These are phyloP conservation scores for Andrena minutula DNA, from an alignment of 2,888 invertebrate genomes.

Conservation along the genomic window DNA sequence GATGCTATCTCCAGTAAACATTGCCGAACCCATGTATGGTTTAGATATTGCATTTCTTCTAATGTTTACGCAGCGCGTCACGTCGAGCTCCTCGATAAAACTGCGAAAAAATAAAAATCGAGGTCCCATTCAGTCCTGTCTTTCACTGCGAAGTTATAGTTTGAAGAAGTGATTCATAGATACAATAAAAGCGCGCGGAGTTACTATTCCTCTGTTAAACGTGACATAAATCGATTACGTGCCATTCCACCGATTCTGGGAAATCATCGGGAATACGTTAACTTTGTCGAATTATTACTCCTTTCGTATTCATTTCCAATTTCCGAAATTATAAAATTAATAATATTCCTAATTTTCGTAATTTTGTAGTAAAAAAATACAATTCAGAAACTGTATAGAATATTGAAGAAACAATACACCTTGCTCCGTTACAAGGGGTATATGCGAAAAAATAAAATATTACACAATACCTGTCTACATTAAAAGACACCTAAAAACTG, in stretches of 20 bases:
- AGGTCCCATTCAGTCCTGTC: not conserved
- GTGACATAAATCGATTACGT: not conserved
- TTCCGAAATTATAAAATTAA: too few species aligned
- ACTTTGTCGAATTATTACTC: not conserved
- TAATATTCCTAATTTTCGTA: too few species aligned
- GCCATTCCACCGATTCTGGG: not conserved
- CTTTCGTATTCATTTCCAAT: too few species aligned
- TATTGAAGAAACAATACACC: too few species aligned
- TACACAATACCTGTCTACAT: too few species aligned
- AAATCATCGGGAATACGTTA: not conserved
- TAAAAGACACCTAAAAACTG: too few species aligned
- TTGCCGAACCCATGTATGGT: conserved; percentile 80
- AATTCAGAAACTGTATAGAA: too few species aligned
- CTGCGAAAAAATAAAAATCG: conserved; percentile 43
- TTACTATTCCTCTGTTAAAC: not conserved
- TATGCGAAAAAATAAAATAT: too few species aligned
- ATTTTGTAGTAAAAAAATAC: too few species aligned
- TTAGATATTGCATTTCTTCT: conserved; percentile 73
- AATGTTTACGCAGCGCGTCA: conserved; percentile 54
- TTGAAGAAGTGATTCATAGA: conserved; percentile 19
- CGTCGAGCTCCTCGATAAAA: conserved; percentile 48
- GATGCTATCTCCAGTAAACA: conserved; percentile 68
- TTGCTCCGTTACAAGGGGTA: too few species aligned
- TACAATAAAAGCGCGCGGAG: not conserved
- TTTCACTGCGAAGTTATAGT: not conserved